Evolutionary conservation across 2,888 invertebrate genomes (phyloP), one percentile per base, ranked within the genome.

Genomic region (Drosophila merina): DNA sequence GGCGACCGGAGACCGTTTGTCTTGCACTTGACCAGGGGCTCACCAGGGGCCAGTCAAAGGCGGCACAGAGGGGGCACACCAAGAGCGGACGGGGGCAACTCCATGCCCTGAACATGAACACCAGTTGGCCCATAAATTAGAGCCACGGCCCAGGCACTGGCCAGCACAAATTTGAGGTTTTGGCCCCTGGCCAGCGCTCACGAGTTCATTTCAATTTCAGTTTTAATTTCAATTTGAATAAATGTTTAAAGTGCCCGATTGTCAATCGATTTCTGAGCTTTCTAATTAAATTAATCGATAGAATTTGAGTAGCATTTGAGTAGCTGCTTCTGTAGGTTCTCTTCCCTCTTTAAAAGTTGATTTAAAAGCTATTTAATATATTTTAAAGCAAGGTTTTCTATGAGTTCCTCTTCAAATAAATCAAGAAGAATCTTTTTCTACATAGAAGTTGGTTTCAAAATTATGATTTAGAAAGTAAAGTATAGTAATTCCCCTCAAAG

Each of bases 1-100:
- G 80, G 67, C 71, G 75, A 74, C 77, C 60, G 60, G 49, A 60
- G 86, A 77, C 86, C 86, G 83, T 81, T 81, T 81, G 80, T 81
- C 86, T 83, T 81, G 75, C 80, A 81, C 83, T 77, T 76, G 86
- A 74, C 84, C 81, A 74, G 60, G 14, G 36, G 40, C 38, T 14
- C 66, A 52, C 64, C 64, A 38, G 55, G 50, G 50, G 57, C 33
- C 50, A 4, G 8, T 8, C 4, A 12, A n/a, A 9, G 2, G 54
- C 2, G 54, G 38, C 3, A 8, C 10, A 7, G 12, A 28, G 28
- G 28, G 28, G 28, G 20, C 20, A 20, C 20, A 20, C 10, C 10
- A 30, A 3, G 20, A 20, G 2, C 2, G 20, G 20, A 3, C 5
- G 31, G 33, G 25, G 47, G 20, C 25, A 2, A 10, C 14, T n/a